Evolutionary conservation across 2,797 vertebrate species (phyloP), one percentile per base, ranked within the genome.

Genomic region (Eospalax fontanierii): DNA sequence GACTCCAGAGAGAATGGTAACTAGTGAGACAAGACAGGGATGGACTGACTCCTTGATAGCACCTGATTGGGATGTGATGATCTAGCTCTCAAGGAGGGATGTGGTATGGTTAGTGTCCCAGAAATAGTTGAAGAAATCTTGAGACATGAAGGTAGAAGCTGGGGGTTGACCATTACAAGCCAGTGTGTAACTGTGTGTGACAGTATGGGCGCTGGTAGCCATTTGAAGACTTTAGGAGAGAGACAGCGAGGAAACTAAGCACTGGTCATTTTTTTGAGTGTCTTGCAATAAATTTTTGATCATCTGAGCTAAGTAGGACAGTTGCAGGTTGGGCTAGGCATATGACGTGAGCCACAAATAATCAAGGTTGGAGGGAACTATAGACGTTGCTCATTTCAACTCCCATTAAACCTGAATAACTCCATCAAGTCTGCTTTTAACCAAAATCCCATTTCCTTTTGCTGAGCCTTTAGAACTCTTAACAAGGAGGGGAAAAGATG

Each of bases 161-260:
- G 14, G n/a, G 7, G 54, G 38, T 79, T 93, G 26, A 84, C 7
- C 28, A 9, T 28, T 19, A 59, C 50, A 16, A 59, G 33, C 71
- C 38, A 61, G 40, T 9, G 24, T 66, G 19, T 38, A 43, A 68
- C 59, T 46, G 63, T 15, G 2, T 19, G 59, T 6, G 73, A 33
- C 18, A 9, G 4, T 10, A 0, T 21, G 2, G 30, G 22, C 57
- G n/a, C 8, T 11, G 2, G 0, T 8, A 12, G n/a, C 54, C 24
- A 4, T 0, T 3, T 28, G 46, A 11, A 81, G 80, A 38, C 21
- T 6, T 66, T 28, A 59, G 50, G 66, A 74, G 24, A 35, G 38
- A 0, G 30, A 43, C 18, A 28, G 19, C 4, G 15, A 71, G n/a
- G 83, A 90, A n/a, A 4, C 43, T 50, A 6, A 88, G 28, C 6